Percentiles rank a stretch among this genome's conserved stretches.
These are phyloP conservation scores for Caenorhabditis tropicalis DNA, from an alignment of 1,140 invertebrate species.

Conservation along the genomic window DNA sequence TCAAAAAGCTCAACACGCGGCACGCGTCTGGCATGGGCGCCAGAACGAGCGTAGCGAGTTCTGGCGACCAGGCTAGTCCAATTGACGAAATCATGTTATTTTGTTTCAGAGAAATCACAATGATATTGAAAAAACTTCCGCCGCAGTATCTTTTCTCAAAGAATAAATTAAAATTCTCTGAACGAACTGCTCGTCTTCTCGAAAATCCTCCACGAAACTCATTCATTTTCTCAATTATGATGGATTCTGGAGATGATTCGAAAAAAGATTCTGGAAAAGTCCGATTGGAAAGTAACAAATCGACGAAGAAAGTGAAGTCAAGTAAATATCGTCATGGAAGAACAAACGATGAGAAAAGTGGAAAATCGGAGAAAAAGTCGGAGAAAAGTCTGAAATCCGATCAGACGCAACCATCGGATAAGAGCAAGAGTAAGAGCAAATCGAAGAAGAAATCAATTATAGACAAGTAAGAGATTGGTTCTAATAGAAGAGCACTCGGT, in stretches of 20 bases:
- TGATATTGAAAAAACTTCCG: background rate
- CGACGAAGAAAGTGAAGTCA: background rate
- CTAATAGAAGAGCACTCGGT: background rate
- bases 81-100: background rate
- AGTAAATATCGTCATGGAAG: slow-evolving; percentile 4
- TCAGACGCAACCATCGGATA: background rate
- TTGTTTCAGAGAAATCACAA: background rate
- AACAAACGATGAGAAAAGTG: background rate
- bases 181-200: background rate
- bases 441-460: background rate
- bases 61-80: too few relatives aligned
- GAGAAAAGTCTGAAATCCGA: background rate
- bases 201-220: background rate
- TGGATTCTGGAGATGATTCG: background rate
- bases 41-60: too few relatives aligned
- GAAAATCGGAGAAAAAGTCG: background rate
- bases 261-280: background rate
- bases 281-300: background rate
- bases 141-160: background rate
- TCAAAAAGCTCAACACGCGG: too few relatives aligned
- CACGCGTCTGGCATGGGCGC: too few relatives aligned
- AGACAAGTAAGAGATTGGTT: background rate
- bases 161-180: background rate
- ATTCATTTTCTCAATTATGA: background rate
- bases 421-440: slow-evolving; percentile 34